Base-by-base conservation (phyloP, 2,797 vertebrate genomes). In the Natrix natrix region DNA sequence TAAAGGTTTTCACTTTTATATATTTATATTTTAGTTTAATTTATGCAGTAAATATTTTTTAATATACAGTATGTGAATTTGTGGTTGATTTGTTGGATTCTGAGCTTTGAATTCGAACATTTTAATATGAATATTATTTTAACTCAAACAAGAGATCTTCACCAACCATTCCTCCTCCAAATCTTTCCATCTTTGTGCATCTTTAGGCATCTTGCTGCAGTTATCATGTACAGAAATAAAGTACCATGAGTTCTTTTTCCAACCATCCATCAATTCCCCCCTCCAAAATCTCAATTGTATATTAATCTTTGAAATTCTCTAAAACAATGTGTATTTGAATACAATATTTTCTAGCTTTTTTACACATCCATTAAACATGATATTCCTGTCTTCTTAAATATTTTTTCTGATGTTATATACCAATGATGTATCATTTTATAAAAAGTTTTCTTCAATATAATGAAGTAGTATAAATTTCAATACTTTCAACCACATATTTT, bases 1-100 rank as follows among this genome's bases (percentile, higher is more conserved):
- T 69, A 93, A 93, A 92, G 86, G 59, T 92, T 93, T 96, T 95
- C 14, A 91, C 52, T 94, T 8, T 89, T 86, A 74, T 91, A 0
- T 86, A 17, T 93, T 92, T 94, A 28, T 94, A 94, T 94, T 32
- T 60, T 86, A 56, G 5, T 74, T 92, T 90, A 86, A 48, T 91
- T 14, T 60, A 6, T 28, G 26, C 86, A 91, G 90, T 32, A n/a
- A 13, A 7, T 20, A 59, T 63, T 48, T 6, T 74, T 74, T 5
- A 48, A 87, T 52, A 52, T 52, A 52, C 43, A 43, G 37, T 26
- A 43, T 55, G 8, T 37, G 11, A n/a, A 12, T 54, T 26, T 59
- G 13, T 22, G 20, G n/a, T 24, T 4, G 83, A 60, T 37, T 83
- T 91, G 52, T 56, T 66, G 48, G 26, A 37, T 87, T 66, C 32